Evolutionary conservation across 2,797 vertebrate genomes (phyloP), one percentile per base, ranked within the genome.

Genomic region (Chanos chanos): DNA sequence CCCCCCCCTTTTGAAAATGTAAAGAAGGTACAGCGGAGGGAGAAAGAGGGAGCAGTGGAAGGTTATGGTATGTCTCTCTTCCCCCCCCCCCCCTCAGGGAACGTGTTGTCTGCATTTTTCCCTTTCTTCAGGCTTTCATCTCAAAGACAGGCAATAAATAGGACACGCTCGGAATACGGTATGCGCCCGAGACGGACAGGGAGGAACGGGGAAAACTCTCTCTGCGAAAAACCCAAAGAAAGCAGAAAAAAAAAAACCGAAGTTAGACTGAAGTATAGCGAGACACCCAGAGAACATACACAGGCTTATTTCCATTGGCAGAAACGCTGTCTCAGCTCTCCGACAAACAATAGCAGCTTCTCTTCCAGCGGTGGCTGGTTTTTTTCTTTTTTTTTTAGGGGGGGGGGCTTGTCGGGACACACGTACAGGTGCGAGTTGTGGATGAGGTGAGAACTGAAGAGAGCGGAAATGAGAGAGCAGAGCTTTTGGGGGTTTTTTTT

Each of bases 191-290:
- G 18, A 7, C n/a, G n/a, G n/a, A n/a, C n/a, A n/a, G n/a, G n/a
- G n/a, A n/a, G n/a, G n/a, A n/a, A n/a, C n/a, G n/a, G n/a, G n/a
- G n/a, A n/a, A n/a, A n/a, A n/a, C 36, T 62, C 51, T 28, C 24
- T 52, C 61, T 36, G 22, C 22, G 36, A 34, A 21, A 7, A 56
- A 37, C 51, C 61, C 61, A 67, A 55, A 65, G 57, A 67, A 68
- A 62, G 44, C 13, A 43, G 36, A 49, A 33, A n/a, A 24, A 44
- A 7, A 7, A 41, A 52, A 58, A 33, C 47, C 69, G 58, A 66
- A 67, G 36, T 54, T 67, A 58, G 54, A 71, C 41, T 43, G 45
- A 52, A 66, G 25, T 45, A 34, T 22, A 63, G 52, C 52, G 39
- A 52, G 5, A 16, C 16, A 39, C 51, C 27, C 18, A 18, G 55